Evolutionary conservation across 2,113 vertebrate species (phyloP).

Genomic region (Tetrax tetrax): DNA sequence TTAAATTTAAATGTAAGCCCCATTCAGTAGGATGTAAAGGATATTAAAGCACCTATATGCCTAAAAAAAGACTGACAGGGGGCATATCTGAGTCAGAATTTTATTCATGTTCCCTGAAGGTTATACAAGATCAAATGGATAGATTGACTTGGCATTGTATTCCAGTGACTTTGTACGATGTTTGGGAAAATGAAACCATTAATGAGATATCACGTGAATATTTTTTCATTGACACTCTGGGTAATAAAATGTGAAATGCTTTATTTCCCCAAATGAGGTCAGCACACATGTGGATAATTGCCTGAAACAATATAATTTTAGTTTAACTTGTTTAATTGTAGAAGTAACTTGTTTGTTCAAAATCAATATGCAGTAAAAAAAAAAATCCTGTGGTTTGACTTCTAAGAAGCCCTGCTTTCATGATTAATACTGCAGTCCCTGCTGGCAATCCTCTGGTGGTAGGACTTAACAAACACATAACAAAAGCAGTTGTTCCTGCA

Average conservation of each 20-base stretch:
- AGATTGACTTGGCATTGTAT: conserved; percentile 41
- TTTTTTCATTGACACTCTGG: conserved; percentile 25
- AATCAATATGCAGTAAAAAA: not conserved
- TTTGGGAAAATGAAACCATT: conserved; percentile 61
- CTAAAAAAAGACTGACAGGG: conserved; percentile 52
- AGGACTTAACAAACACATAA: not conserved
- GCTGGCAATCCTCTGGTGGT: not conserved
- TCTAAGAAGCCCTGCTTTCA: not conserved
- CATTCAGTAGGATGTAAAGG: conserved; percentile 39
- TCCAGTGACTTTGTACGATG: conserved; percentile 48
- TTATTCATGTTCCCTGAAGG: conserved; percentile 63
- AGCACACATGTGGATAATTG: conserved; percentile 4
- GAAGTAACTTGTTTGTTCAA: conserved; percentile 20
- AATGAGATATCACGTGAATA: conserved; percentile 45
- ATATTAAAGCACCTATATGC: conserved; percentile 36
- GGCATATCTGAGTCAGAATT: conserved; percentile 47
- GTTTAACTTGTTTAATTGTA: conserved; percentile 54
- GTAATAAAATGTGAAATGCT: conserved; percentile 49
- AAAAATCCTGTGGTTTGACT: not conserved
- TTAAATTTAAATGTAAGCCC: conserved; percentile 44
- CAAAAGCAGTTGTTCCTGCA: rapidly evolving
- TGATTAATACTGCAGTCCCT: not conserved
- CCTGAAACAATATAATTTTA: conserved; percentile 39
- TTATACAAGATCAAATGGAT: conserved; percentile 49
- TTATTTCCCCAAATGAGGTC: conserved; percentile 51